phyloP scores from a whole-genome alignment of 2,888 invertebrate genomes.

The Cryptocephalus primarius region DNA sequence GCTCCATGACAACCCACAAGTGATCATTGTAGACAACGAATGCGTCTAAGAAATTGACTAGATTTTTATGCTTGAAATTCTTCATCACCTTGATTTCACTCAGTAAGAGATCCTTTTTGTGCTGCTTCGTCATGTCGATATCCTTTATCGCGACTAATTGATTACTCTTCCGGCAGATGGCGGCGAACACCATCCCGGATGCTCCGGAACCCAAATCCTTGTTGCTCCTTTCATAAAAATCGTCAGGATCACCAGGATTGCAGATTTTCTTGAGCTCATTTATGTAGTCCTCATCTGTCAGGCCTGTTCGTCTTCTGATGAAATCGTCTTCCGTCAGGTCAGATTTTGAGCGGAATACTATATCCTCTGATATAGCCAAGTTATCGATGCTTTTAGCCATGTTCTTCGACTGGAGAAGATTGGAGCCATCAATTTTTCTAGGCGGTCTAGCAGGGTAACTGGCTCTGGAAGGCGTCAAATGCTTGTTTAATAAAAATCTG shows the following conservation, averaged over 20 bases:
- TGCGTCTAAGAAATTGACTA: constrained; percentile 87
- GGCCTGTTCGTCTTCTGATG: constrained; percentile 36
- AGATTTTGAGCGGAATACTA: constrained; percentile 34
- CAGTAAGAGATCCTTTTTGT: constrained; percentile 89
- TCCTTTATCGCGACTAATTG: constrained; percentile 89
- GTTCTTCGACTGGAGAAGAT: constrained; percentile 27
- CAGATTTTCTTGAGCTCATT: constrained; percentile 66
- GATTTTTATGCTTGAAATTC: constrained; percentile 83
- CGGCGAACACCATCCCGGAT: constrained; percentile 85
- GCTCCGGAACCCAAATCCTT: constrained; percentile 78
- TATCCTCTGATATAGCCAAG: constrained; percentile 27
- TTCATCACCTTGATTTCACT: constrained; percentile 90
- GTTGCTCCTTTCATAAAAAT: constrained; percentile 63
- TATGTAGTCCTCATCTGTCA: constrained; percentile 62
- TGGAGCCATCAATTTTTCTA: constrained; percentile 28
- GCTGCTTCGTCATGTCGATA: constrained; percentile 89
- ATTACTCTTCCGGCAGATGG: constrained; percentile 61
- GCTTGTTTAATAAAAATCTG: too few relatives aligned
- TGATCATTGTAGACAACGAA: constrained; percentile 79
- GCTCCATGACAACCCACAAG: constrained; percentile 95
- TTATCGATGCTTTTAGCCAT: constrained; percentile 36
- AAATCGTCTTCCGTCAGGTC: constrained; percentile 28
- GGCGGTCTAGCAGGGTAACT: constrained; percentile 38
- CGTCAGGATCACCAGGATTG: constrained; percentile 68
- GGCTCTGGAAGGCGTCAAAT: too few relatives aligned